Evolutionary conservation across 2,797 vertebrate species (phyloP).

Genomic region (Lutra lutra): DNA sequence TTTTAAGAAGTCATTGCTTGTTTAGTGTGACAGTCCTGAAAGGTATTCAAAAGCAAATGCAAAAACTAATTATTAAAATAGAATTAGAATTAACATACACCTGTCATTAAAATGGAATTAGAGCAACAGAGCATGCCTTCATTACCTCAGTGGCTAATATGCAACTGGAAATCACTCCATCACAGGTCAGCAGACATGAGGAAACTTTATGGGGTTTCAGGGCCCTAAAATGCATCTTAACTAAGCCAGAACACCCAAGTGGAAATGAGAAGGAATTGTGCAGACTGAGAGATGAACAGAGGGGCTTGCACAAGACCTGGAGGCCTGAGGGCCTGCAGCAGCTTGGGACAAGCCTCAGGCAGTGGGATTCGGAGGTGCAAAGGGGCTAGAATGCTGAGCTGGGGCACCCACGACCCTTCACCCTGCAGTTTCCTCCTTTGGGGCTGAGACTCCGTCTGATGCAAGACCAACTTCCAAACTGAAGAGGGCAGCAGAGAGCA

Average conservation of each 20-base stretch:
- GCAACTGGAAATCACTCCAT: not conserved
- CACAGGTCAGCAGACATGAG: not conserved
- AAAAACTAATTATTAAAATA: not conserved
- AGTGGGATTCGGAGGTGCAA: not conserved
- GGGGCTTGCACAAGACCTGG: not conserved
- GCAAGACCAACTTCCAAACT: not conserved
- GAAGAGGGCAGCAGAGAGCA: slow-evolving; percentile 74
- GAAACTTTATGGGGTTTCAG: not conserved
- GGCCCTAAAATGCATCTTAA: not conserved
- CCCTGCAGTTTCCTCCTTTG: not conserved
- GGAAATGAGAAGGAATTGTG: not conserved
- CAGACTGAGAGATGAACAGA: not conserved
- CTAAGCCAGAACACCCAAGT: not conserved
- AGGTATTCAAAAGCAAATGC: not conserved
- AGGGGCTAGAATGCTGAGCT: too few species aligned
- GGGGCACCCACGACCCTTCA: not conserved
- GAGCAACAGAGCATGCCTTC: not conserved
- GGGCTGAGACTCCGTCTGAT: rapidly evolving
- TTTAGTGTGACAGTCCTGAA: not conserved
- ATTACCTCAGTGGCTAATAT: not conserved
- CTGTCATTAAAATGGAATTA: not conserved
- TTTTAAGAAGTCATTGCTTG: not conserved
- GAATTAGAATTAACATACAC: not conserved
- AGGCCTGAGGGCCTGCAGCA: not conserved
- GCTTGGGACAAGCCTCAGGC: too few species aligned